Conservation (phyloP, 2,888 invertebrate species). For the Caenorhabditis sp. region DNA sequence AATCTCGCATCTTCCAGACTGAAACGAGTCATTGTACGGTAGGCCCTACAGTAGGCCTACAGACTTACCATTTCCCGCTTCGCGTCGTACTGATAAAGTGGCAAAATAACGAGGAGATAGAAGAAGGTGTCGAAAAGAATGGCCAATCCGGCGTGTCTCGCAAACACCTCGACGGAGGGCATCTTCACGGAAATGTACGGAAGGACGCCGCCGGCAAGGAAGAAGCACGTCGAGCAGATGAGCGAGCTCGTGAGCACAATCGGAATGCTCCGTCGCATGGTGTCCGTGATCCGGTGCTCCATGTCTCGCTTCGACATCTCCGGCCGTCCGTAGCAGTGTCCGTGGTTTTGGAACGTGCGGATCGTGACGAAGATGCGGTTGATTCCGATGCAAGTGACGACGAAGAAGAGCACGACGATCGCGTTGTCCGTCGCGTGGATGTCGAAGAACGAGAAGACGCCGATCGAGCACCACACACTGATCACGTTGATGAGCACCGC, state of each 20-base stretch:
- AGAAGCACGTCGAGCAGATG: slow-evolving; percentile 38
- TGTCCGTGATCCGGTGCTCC: slow-evolving; percentile 26
- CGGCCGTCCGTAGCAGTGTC: slow-evolving; percentile 30
- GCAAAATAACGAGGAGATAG: slow-evolving; percentile 35
- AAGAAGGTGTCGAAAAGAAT: slow-evolving; percentile 41
- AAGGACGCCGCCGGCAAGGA: slow-evolving; percentile 38
- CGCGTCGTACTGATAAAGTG: slow-evolving; percentile 45
- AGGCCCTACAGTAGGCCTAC: too few species aligned
- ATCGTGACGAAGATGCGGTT: slow-evolving; percentile 97
- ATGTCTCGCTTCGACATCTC: slow-evolving; percentile 14
- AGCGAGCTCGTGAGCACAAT: slow-evolving; percentile 39
- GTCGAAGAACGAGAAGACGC: slow-evolving; percentile 88
- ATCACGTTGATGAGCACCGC: slow-evolving; percentile 29
- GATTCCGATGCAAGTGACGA: slow-evolving; percentile 93
- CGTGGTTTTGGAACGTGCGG: slow-evolving; percentile 81
- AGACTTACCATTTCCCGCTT: slow-evolving; percentile 31
- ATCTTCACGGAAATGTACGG: slow-evolving; percentile 38
- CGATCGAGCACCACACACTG: slow-evolving; percentile 81
- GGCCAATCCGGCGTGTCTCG: slow-evolving; percentile 45
- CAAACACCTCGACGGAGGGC: slow-evolving; percentile 42
- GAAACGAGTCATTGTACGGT: too few species aligned
- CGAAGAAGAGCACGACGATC: slow-evolving; percentile 92
- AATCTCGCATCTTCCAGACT: slow-evolving; percentile 32
- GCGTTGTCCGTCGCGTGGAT: slow-evolving; percentile 90
- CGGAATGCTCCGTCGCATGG: slow-evolving; percentile 29